Conservation (phyloP, 2,888 invertebrate genomes). For the Drosophila silvestris region DNA sequence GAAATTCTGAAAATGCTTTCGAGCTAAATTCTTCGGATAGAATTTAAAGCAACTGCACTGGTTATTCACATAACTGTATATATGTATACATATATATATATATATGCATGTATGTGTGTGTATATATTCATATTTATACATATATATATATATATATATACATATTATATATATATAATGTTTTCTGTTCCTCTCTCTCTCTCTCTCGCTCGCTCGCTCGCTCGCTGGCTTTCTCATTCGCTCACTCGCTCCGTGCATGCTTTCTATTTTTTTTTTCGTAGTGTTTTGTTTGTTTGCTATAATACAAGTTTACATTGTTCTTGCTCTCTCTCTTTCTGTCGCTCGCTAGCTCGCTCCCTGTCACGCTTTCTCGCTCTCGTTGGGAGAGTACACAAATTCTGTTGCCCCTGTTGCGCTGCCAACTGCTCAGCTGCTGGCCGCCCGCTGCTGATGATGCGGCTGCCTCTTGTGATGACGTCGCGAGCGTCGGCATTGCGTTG, state of each 20-base stretch:
- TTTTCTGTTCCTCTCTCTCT: conserved; percentile 25
- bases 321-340: conserved; percentile 8
- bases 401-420: conserved; percentile 38
- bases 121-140: conserved; percentile 14
- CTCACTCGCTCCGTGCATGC: conserved; percentile 18
- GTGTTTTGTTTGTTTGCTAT: conserved; percentile 35
- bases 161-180: conserved; percentile 14
- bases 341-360: conserved; percentile 4
- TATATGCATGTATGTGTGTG: conserved; percentile 11
- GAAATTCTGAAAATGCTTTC: conserved; percentile 72
- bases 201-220: neutral
- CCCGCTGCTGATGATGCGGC: conserved; percentile 70
- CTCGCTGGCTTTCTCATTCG: neutral
- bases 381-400: conserved; percentile 11
- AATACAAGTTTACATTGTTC: conserved; percentile 56
- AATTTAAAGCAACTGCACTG: conserved; percentile 80
- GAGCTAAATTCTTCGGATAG: conserved; percentile 61
- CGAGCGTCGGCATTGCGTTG: conserved; percentile 83
- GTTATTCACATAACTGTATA: conserved; percentile 43
- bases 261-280: conserved; percentile 5
- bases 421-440: conserved; percentile 57
- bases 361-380: neutral
- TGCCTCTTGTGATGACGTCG: conserved; percentile 84
- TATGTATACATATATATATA: conserved; percentile 18
- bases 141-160: conserved; percentile 16